These are phyloP conservation scores for Cantharis rustica DNA, from an alignment of 2,888 invertebrate species.

Conservation along the genomic window DNA sequence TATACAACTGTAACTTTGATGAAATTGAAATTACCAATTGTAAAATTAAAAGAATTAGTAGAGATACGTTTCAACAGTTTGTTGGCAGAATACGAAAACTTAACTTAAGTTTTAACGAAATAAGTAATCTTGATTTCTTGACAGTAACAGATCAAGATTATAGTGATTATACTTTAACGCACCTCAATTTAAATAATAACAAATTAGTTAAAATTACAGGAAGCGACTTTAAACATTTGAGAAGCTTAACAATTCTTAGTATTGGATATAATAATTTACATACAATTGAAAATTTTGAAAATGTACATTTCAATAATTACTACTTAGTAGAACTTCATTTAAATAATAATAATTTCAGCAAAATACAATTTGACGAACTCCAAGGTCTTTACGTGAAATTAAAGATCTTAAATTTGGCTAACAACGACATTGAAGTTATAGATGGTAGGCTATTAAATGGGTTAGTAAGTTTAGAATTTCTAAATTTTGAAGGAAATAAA, in stretches of 20 bases:
- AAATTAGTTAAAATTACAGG: background rate
- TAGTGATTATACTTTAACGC: background rate
- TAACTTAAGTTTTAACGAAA: background rate
- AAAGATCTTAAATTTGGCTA: background rate
- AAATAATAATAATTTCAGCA: conserved; percentile 40
- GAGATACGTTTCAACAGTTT: background rate
- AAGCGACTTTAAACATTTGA: background rate
- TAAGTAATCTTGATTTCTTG: background rate
- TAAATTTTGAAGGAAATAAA: conserved; percentile 7
- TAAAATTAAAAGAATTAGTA: background rate
- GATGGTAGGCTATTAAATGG: background rate
- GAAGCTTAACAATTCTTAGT: background rate
- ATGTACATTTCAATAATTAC: conserved; percentile 40
- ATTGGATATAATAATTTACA: background rate
- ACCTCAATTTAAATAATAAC: background rate
- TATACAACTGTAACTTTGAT: background rate
- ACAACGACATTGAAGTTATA: conserved; percentile 5
- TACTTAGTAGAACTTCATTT: conserved; percentile 48
- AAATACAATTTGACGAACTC: conserved; percentile 3
- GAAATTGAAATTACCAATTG: background rate
- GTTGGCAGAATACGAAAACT: background rate
- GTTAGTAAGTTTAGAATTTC: background rate
- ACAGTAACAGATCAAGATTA: background rate
- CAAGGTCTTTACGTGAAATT: background rate
- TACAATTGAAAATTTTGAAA: background rate